A percentile compares a stretch with the other conserved stretches of the same genome.
Conservation (phyloP, 2,797 vertebrate species). For the Platalea minor region DNA sequence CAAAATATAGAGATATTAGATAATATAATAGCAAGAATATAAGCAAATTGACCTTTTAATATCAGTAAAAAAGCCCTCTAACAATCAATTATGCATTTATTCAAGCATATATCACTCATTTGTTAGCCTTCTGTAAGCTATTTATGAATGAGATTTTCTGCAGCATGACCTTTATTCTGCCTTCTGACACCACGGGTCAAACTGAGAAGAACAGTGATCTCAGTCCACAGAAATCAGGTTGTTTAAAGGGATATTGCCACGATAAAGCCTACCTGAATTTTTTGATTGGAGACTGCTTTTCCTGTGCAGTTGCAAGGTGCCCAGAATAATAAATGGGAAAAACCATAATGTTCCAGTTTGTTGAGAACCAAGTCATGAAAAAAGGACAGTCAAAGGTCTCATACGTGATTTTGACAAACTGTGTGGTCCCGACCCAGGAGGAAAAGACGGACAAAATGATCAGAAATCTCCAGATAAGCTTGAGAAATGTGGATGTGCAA, state of each 20-base stretch:
- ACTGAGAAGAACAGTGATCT: background rate
- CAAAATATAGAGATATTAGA: background rate
- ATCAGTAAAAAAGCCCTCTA: background rate
- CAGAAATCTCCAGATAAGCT: slow-evolving; percentile 92
- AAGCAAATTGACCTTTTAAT: background rate
- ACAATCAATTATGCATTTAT: background rate
- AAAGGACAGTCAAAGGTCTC: slow-evolving; percentile 98
- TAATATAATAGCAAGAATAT: background rate
- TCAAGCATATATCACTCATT: background rate
- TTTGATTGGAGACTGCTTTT: slow-evolving; percentile 94
- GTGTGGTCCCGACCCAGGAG: slow-evolving; percentile 97
- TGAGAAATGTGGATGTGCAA: slow-evolving; percentile 83
- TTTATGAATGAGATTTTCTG: background rate
- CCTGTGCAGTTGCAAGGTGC: slow-evolving; percentile 87
- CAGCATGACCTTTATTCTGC: background rate
- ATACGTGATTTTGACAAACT: slow-evolving; percentile 96
- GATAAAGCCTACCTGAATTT: slow-evolving; percentile 87
- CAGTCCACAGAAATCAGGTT: background rate
- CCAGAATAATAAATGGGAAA: slow-evolving; percentile 98
- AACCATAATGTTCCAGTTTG: slow-evolving; percentile 99
- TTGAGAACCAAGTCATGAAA: slow-evolving; percentile 99
- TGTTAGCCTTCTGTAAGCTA: background rate
- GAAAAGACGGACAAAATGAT: slow-evolving; percentile 93
- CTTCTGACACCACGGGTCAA: background rate
- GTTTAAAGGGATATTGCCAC: background rate